Conservation (phyloP, 2,888 invertebrate species). For the Thyatira batis region DNA sequence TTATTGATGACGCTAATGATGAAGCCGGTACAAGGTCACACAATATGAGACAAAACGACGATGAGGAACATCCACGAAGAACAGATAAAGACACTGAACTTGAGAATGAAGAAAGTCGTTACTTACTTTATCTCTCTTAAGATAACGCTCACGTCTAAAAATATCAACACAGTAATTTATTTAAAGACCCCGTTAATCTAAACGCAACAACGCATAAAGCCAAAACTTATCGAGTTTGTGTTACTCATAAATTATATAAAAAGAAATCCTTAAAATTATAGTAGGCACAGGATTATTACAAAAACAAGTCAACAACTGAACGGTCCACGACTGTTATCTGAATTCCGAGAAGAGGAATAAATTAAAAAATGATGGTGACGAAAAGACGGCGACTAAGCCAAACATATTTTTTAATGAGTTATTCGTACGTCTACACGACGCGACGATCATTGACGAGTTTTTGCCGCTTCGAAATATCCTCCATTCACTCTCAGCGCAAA, state of each 20-base stretch:
- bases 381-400: constrained; percentile 39
- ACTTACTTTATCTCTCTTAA: constrained; percentile 29
- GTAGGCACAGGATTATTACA: constrained; percentile 48
- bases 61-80: constrained; percentile 20
- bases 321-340: constrained; percentile 47
- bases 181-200: constrained; percentile 36
- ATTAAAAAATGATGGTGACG: constrained; percentile 51
- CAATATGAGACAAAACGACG: constrained; percentile 26
- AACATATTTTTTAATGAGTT: constrained; percentile 41
- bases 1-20: constrained; percentile 50
- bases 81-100: constrained; percentile 19
- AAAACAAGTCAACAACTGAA: constrained; percentile 48
- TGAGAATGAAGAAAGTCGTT: constrained; percentile 23
- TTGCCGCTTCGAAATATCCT: constrained; percentile 5
- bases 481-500: not conserved
- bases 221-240: constrained; percentile 43
- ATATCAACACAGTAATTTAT: constrained; percentile 31
- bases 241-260: constrained; percentile 35
- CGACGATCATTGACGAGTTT: constrained; percentile 16
- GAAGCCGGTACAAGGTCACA: constrained; percentile 31
- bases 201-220: constrained; percentile 35
- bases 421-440: constrained; percentile 22
- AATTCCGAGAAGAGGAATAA: constrained; percentile 55
- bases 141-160: constrained; percentile 7
- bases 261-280: constrained; percentile 37